Evolutionary conservation across 2,888 invertebrate species (phyloP), one percentile per base, ranked within the genome.

Genomic region (Noctua janthina): DNA sequence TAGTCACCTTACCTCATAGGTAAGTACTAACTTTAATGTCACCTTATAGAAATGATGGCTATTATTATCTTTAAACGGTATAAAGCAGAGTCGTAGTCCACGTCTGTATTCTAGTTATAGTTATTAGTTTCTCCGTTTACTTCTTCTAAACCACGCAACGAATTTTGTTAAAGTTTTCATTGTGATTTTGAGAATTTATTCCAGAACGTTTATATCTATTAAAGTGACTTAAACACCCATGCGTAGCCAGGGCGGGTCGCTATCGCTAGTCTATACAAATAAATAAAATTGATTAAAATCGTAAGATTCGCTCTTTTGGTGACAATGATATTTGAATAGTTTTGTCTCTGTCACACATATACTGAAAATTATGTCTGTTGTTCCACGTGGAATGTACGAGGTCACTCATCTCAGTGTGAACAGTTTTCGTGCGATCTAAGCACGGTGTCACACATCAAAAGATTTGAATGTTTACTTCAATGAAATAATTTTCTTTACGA

Each of bases 11-110:
- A 68, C 39, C 15, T 62, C 43, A n/a, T 43, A 29, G 20, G 62
- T 64, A 79, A 71, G 67, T 84, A 68, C 70, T 73, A 56, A 69
- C 64, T 68, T 68, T 67, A 54, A 29, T 83, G 59, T 56, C 49
- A 29, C n/a, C n/a, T n/a, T 46, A 35, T 35, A 17, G 8, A 43
- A 69, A 17, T 17, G 8, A 17, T 64, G 35, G 29, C 29, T 62
- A 13, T 13, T 59, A 59, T n/a, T 13, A 13, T 59, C n/a, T n/a
- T n/a, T n/a, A 59, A 13, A 29, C 2, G 29, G n/a, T 59, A 56
- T 23, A 29, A 29, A 59, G n/a, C n/a, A 59, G n/a, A n/a, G 59
- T 59, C 59, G 11, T 13, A 59, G n/a, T n/a, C 20, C 54, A 8
- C 20, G 54, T 54, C 23, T n/a, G 59, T 59, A n/a, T n/a, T n/a